Evolutionary conservation across 2,888 invertebrate genomes (phyloP).

Genomic region (Uloborus plumipes): DNA sequence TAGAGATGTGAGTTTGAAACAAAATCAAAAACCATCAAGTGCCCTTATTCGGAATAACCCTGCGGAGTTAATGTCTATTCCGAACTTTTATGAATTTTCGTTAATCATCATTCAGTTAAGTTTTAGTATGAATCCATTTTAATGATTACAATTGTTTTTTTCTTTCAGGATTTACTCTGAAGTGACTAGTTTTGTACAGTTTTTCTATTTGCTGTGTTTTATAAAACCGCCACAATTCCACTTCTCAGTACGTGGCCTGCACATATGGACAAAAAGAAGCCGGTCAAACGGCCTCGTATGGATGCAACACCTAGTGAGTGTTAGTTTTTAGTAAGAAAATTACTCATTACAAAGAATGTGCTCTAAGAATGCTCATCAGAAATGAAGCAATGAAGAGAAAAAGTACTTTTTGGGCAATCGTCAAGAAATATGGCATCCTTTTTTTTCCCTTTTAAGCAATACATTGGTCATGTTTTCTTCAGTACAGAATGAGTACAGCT

Average conservation of each 20-base stretch:
- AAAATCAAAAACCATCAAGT: no score
- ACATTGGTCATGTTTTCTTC: no score
- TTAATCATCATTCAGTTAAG: no score
- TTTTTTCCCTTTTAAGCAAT: no score
- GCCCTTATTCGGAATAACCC: no score
- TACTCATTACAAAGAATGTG: background rate
- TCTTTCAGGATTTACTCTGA: constrained; percentile 28
- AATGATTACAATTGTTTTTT: background rate
- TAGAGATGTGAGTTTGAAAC: no score
- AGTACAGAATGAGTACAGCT: no score
- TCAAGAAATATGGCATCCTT: background rate
- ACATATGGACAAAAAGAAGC: constrained; percentile 69
- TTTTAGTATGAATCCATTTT: no score
- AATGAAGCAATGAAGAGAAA: background rate
- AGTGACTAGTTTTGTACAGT: constrained; percentile 21
- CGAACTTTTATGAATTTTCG: no score
- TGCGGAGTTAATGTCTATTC: no score
- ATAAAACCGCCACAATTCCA: constrained; percentile 55
- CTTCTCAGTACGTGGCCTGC: constrained; percentile 60
- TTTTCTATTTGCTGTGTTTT: constrained; percentile 26
- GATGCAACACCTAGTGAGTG: constrained; percentile 66
- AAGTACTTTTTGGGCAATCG: background rate
- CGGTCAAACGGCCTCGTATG: constrained; percentile 70
- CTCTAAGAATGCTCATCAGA: constrained; percentile 3
- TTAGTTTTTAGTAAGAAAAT: constrained; percentile 16